Evolutionary conservation across 92 coral and sea anemone genomes (phyloP), one percentile per base, ranked within the genome.

Genomic region (Zoanthus solanderi): DNA sequence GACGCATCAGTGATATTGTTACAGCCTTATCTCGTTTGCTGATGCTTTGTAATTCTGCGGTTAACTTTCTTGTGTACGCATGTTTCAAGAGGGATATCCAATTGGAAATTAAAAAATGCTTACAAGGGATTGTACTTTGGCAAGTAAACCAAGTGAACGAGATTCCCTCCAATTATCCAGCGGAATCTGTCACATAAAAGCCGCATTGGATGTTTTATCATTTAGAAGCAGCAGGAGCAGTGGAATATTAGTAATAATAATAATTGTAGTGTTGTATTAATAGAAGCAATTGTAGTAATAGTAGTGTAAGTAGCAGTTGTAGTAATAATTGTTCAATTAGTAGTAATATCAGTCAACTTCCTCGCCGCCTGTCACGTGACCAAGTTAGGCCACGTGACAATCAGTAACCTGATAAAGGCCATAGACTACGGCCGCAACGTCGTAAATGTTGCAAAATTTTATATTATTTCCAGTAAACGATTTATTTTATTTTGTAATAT

Each of bases 11-110:
- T 10, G 71, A 46, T 52, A 47, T 34, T 1, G 87, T 88, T n/a
- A 61, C 78, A 17, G 44, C 69, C 16, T 30, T 73, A 4, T 88
- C 91, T 14, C 76, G 91, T 50, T 18, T 82, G 32, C 81, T 88
- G 28, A 82, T 88, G 86, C 75, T 88, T 29, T 52, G 57, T 10
- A 88, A 88, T 34, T 80, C 88, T 7, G 91, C 91, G 31, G 67
- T 80, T 23, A 88, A 88, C 63, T 85, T 85, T 46, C 31, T 88
- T 9, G 87, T 88, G 42, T 88, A 88, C 42, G 76, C 91, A 18
- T 46, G 72, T 23, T 80, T 88, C 48, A 88, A 88, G 52, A 80
- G 18, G 65, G 91, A 88, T 78, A 88, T 88, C 48, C 75, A 17
- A 47, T 46, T 48, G 34, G 91, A 88, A 72, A 31, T 88, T 57